Conservation (phyloP, 2,113 vertebrate genomes). For the Rhinopomastus cyanomelas region DNA sequence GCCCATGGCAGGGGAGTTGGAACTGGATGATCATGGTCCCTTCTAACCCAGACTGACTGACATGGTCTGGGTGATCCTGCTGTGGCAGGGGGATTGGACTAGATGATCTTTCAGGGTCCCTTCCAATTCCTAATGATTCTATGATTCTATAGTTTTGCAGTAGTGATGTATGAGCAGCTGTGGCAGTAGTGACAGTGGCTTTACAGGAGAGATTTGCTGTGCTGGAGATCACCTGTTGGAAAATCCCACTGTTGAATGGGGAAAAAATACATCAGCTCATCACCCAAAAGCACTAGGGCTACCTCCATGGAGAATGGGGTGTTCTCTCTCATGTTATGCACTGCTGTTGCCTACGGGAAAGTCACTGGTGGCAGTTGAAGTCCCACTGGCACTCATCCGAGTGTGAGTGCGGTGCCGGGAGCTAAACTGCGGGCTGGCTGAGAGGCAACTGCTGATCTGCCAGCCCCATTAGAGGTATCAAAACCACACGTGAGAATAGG, state of each 20-base stretch:
- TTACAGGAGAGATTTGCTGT: background rate
- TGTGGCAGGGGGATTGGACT: too few species aligned
- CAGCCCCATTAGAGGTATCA: background rate
- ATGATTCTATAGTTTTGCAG: background rate
- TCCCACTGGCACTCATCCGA: background rate
- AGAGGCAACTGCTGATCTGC: background rate
- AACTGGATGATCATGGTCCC: too few species aligned
- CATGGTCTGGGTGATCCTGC: too few species aligned
- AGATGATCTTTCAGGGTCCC: too few species aligned
- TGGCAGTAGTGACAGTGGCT: background rate
- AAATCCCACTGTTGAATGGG: background rate
- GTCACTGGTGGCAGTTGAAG: background rate
- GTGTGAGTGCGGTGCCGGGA: background rate
- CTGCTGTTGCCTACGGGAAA: background rate
- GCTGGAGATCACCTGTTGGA: background rate
- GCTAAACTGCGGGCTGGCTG: background rate
- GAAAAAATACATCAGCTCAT: background rate
- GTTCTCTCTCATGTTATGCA: background rate
- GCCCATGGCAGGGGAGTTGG: too few species aligned
- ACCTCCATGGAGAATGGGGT: background rate
- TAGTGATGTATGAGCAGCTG: background rate
- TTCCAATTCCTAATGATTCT: too few species aligned
- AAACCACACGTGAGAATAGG: background rate
- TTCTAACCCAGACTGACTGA: too few species aligned
- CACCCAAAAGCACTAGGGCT: background rate